A percentile compares a stretch with the other conserved stretches of the same genome.
These are phyloP conservation scores for Pithys albifrons DNA, from an alignment of 2,113 vertebrate genomes.

Conservation along the genomic window DNA sequence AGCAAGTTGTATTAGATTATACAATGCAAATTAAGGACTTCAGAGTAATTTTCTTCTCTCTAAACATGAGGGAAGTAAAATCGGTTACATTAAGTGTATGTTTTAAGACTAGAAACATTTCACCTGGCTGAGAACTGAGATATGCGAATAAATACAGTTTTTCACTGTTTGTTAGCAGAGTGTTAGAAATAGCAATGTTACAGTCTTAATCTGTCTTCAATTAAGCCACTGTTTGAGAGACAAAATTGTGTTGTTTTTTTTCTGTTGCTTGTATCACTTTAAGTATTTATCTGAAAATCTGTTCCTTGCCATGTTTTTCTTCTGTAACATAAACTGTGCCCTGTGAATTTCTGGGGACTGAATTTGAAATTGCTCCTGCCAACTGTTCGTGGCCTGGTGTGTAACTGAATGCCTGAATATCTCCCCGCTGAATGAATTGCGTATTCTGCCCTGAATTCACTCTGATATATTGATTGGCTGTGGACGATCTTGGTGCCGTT, in stretches of 20 bases:
- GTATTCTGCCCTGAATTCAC: slow-evolving; percentile 95
- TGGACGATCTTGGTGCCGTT: slow-evolving; percentile 89
- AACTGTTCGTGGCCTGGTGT: slow-evolving; percentile 90
- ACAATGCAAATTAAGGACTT: background rate
- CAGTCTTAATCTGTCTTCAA: slow-evolving; percentile 76
- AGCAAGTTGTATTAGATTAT: slow-evolving; percentile 9
- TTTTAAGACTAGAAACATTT: slow-evolving; percentile 43
- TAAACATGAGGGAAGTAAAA: slow-evolving; percentile 31
- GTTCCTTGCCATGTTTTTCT: slow-evolving; percentile 99
- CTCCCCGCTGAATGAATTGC: slow-evolving; percentile 97
- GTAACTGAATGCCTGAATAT: slow-evolving; percentile 98
- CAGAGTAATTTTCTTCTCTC: slow-evolving; percentile 20
- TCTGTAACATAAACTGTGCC: slow-evolving; percentile 99
- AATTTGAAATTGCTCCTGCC: slow-evolving; percentile 99
- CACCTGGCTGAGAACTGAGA: slow-evolving; percentile 21
- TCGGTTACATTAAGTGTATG: background rate
- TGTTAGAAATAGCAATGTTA: slow-evolving; percentile 69
- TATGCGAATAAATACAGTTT: background rate
- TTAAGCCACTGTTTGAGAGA: slow-evolving; percentile 81
- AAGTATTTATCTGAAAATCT: slow-evolving; percentile 99
- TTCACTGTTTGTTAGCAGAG: slow-evolving; percentile 59
- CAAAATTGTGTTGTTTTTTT: slow-evolving; percentile 83
- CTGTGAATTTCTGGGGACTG: slow-evolving; percentile 98
- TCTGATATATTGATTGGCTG: slow-evolving; percentile 88
- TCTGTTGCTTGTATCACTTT: slow-evolving; percentile 84